Conservation (phyloP, 1,140 invertebrate genomes). For the Physella acuta region DNA sequence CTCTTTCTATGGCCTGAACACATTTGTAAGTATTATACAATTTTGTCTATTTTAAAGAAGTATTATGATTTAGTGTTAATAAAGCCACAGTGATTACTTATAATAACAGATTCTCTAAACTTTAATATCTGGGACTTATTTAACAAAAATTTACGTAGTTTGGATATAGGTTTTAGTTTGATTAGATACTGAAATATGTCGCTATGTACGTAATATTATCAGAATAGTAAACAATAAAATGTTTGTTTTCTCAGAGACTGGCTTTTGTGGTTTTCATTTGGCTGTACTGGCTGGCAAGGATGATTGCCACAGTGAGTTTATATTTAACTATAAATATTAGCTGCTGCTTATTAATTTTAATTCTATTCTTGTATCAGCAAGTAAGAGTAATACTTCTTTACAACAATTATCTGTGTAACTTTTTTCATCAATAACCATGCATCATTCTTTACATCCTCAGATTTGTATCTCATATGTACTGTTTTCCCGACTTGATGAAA, state of each 20-base stretch:
- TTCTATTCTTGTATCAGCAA: too few relatives aligned
- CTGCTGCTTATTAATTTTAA: too few relatives aligned
- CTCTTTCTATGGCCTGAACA: conserved; percentile 45
- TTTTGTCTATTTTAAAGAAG: not conserved
- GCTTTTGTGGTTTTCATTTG: conserved; percentile 45
- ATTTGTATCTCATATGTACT: conserved; percentile 34
- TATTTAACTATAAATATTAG: too few relatives aligned
- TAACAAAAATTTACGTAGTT: too few relatives aligned
- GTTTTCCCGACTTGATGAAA: conserved; percentile 36
- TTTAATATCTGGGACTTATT: too few relatives aligned
- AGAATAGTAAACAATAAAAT: too few relatives aligned
- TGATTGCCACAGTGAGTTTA: conserved; percentile 36
- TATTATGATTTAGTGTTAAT: not conserved
- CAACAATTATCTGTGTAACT: too few relatives aligned
- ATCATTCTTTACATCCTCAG: conserved; percentile 30
- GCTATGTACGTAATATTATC: too few relatives aligned
- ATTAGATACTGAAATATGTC: too few relatives aligned
- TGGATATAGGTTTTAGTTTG: too few relatives aligned
- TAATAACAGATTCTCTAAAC: not conserved
- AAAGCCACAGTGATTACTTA: not conserved
- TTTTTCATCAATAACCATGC: too few relatives aligned
- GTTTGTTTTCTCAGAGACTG: conserved; percentile 34
- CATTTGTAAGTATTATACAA: conserved; percentile 49
- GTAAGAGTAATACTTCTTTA: too few relatives aligned
- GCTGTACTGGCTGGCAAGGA: conserved; percentile 44